Evolutionary conservation across 2,888 invertebrate species (phyloP), one percentile per base, ranked within the genome.

Genomic region (Hedya salicella): DNA sequence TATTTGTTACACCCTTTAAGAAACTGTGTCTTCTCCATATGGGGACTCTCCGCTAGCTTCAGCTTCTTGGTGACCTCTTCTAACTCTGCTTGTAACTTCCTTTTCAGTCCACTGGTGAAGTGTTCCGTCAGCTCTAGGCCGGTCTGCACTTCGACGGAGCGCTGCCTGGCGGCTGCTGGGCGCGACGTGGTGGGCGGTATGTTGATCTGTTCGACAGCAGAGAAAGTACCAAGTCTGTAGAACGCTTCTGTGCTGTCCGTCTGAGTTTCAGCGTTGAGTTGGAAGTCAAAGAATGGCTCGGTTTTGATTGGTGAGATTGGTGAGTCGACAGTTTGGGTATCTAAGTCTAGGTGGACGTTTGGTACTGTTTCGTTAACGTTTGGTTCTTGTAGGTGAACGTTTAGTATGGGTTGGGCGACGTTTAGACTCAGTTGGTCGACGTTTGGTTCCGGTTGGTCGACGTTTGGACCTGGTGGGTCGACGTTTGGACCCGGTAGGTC

Each of bases 11-110:
- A 56, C 3, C 30, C 44, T 56, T 30, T 56, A 0, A 56, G 16
- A 8, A 56, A 56, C 30, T 56, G 30, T 2, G 44, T 8, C 17
- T 56, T 56, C 13, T 56, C 56, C 13, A 56, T 44, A 30, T n/a
- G 17, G 5, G 56, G 56, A 0, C 30, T 13, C n/a, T 56, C 44
- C 6, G n/a, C 6, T n/a, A 6, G 1, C 0, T 56, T 0, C 0
- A 56, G 16, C 13, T n/a, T 42, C n/a, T 17, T 44, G 2, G 17
- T 13, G 0, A 44, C 56, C 17, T 56, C 56, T 2, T 42, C n/a
- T 2, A 56, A 17, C 5, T 56, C 30, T 25, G 14, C n/a, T 0
- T 4, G 42, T 4, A 30, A 30, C 30, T 17, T 56, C 16, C 1
- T 2, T 1, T 17, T 56, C 0, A 56, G 2, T 3, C 17, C 56